Evolutionary conservation across 2,797 vertebrate species (phyloP).

Genomic region (Smutsia temminckii): DNA sequence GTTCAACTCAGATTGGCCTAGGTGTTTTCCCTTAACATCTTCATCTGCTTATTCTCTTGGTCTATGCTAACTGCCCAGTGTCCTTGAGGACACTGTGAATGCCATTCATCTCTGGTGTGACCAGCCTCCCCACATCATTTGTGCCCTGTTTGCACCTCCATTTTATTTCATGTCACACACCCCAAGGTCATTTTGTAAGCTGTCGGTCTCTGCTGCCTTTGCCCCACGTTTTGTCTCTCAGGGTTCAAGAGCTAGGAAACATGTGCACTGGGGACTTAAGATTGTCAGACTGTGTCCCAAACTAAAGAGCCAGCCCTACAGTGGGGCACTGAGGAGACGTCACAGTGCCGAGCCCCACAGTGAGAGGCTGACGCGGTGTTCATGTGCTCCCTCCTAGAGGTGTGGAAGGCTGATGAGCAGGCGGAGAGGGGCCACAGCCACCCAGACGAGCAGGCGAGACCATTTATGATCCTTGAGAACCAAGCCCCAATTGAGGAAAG

Average conservation of each 20-base stretch:
- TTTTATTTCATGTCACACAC: not conserved
- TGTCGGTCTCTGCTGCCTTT: not conserved
- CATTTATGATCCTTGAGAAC: constrained; percentile 40
- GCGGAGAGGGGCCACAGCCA: constrained; percentile 45
- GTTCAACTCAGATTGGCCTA: not conserved
- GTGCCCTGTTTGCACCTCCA: not conserved
- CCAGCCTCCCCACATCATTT: not conserved
- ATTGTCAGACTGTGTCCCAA: not conserved
- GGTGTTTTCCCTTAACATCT: not conserved
- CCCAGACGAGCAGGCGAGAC: constrained; percentile 45
- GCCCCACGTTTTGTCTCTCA: not conserved
- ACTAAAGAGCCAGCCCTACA: not conserved
- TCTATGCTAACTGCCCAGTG: not conserved
- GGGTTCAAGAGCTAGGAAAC: not conserved
- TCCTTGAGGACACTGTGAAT: not conserved
- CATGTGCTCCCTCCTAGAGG: constrained; percentile 68
- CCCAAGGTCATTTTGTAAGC: not conserved
- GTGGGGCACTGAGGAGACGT: not conserved
- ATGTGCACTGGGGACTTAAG: not conserved
- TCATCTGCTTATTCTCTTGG: not conserved
- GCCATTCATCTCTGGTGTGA: not conserved
- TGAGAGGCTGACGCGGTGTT: not conserved
- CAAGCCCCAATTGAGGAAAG: constrained; percentile 60
- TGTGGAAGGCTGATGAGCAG: constrained; percentile 75
- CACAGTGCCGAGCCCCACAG: not conserved